A percentile compares a stretch with the other conserved stretches of the same genome.
Evolutionary conservation across 2,113 vertebrate genomes (phyloP).

Genomic region (Sorex araneus): DNA sequence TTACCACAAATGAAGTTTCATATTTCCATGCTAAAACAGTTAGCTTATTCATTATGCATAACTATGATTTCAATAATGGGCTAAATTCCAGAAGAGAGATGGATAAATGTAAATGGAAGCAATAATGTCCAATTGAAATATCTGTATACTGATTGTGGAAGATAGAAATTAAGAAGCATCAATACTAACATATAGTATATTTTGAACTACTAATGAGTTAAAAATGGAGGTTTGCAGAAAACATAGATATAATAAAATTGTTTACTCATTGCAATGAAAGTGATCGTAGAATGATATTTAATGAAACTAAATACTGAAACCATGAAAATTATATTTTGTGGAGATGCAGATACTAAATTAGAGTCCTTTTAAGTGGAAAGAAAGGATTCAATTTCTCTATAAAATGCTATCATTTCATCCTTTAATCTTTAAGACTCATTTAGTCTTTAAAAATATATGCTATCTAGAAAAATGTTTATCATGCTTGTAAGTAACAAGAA

Average conservation of each 20-base stretch:
- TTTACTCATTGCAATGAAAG: not conserved
- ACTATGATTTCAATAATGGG: slow-evolving; percentile 52
- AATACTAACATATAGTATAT: not conserved
- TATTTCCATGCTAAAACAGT: slow-evolving; percentile 70
- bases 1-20: slow-evolving; percentile 75
- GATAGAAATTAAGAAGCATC: slow-evolving; percentile 17
- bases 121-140: slow-evolving; percentile 11
- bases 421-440: not conserved
- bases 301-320: not conserved
- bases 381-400: slow-evolving; percentile 8
- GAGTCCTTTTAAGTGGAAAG: not conserved
- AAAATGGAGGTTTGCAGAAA: slow-evolving; percentile 35
- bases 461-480: not conserved
- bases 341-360: not conserved
- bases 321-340: not conserved
- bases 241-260: not conserved
- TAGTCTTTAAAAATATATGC: not conserved
- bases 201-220: slow-evolving; percentile 12
- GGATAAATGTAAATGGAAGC: not conserved
- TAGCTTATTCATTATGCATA: slow-evolving; percentile 61
- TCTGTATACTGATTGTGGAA: not conserved
- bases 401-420: not conserved
- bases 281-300: not conserved
- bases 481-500: not conserved
- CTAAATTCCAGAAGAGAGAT: slow-evolving; percentile 74